phyloP scores from a whole-genome alignment of 2,888 invertebrate genomes.

The Galerucella nymphaeae region DNA sequence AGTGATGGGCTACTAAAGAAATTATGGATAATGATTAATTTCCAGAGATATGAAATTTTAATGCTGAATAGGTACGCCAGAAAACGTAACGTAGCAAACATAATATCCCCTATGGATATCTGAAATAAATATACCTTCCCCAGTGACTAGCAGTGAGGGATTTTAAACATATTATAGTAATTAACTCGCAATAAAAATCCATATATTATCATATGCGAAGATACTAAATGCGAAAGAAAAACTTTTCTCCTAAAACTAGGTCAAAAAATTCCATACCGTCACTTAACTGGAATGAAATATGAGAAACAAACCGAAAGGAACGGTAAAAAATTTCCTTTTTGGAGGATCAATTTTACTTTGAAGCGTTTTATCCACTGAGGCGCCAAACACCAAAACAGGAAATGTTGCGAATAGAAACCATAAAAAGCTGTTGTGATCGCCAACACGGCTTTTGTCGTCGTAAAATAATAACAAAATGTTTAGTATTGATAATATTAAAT shows the following conservation, averaged over 20 bases:
- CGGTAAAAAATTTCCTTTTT: neutral
- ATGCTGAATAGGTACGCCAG: no score
- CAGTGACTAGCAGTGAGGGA: no score
- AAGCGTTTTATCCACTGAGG: neutral
- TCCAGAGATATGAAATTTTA: no score
- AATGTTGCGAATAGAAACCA: neutral
- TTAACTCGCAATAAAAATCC: neutral
- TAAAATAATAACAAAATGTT: constrained; percentile 1
- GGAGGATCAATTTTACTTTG: neutral
- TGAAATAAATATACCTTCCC: no score
- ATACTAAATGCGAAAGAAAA: neutral
- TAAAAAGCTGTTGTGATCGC: neutral
- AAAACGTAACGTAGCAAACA: no score
- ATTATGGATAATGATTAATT: no score
- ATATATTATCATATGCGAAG: neutral
- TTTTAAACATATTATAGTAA: neutral
- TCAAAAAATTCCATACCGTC: constrained; percentile 7
- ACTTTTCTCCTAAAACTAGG: neutral
- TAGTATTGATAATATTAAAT: neutral
- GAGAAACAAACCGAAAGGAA: constrained; percentile 7
- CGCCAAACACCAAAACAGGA: neutral
- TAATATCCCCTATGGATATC: no score
- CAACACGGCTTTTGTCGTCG: neutral
- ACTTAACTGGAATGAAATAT: constrained; percentile 1
- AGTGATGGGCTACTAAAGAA: no score